Percentiles rank a stretch among this genome's conserved stretches.
phyloP scores from a whole-genome alignment of 2,888 invertebrate species.

The Acleris holmiana region DNA sequence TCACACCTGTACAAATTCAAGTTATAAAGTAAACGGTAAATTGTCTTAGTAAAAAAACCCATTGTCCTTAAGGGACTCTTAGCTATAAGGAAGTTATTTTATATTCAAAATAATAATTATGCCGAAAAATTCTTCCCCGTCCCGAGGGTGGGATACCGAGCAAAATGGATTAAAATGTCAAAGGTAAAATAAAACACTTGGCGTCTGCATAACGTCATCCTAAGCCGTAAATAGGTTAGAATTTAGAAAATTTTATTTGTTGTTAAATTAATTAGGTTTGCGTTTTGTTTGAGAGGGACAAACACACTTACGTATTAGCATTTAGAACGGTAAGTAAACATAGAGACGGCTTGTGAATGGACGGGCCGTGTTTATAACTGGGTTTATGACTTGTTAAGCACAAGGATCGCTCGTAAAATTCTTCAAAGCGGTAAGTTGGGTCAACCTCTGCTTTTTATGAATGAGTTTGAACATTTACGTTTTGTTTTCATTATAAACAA shows the following conservation, averaged over 20 bases:
- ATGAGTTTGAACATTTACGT: slow-evolving; percentile 21
- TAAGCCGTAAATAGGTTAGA: slow-evolving; percentile 44
- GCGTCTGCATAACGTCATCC: slow-evolving; percentile 72
- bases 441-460: slow-evolving; percentile 48
- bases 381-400: slow-evolving; percentile 81
- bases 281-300: slow-evolving; percentile 54
- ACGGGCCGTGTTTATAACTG: slow-evolving; percentile 75
- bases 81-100: slow-evolving; percentile 57
- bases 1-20: slow-evolving; percentile 23
- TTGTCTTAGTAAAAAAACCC: slow-evolving; percentile 23
- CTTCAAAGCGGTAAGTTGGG: slow-evolving; percentile 65
- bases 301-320: slow-evolving; percentile 76
- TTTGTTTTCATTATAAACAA: slow-evolving; percentile 28
- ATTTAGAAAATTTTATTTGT: slow-evolving; percentile 43
- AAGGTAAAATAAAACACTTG: slow-evolving; percentile 82
- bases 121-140: slow-evolving; percentile 72
- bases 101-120: slow-evolving; percentile 81
- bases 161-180: slow-evolving; percentile 84
- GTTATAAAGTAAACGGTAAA: slow-evolving; percentile 27
- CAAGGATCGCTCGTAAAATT: slow-evolving; percentile 79
- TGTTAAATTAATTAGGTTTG: slow-evolving; percentile 45
- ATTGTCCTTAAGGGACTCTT: slow-evolving; percentile 36
- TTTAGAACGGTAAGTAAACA: slow-evolving; percentile 80
- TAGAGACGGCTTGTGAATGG: slow-evolving; percentile 75
- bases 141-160: slow-evolving; percentile 77